phyloP scores from a whole-genome alignment of 2,113 vertebrate species.

The Pseudorasbora parva region DNA sequence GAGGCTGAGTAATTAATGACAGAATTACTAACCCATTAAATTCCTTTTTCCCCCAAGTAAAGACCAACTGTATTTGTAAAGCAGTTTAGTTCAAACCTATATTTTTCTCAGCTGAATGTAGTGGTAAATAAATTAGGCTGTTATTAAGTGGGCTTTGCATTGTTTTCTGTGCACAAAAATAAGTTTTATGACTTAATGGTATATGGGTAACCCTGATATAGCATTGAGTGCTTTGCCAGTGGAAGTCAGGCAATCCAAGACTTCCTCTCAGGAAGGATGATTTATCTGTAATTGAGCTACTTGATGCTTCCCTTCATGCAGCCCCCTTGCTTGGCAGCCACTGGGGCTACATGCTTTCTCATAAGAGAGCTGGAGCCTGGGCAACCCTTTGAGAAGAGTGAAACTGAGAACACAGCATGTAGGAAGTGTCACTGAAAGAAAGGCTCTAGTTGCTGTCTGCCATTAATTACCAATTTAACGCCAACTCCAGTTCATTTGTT shows the following conservation, averaged over 20 bases:
- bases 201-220: slow-evolving; percentile 34
- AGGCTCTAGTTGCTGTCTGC: slow-evolving; percentile 16
- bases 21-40: not conserved
- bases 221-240: slow-evolving; percentile 57
- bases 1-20: too few species aligned
- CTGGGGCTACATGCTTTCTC: slow-evolving; percentile 68
- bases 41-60: not conserved
- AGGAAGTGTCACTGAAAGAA: slow-evolving; percentile 66
- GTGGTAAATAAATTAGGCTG: not conserved
- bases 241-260: slow-evolving; percentile 45
- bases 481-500: not conserved
- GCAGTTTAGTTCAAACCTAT: not conserved
- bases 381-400: slow-evolving; percentile 71
- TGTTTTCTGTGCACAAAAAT: not conserved
- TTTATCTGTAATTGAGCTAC: slow-evolving; percentile 50
- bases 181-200: not conserved
- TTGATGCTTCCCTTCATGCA: slow-evolving; percentile 68
- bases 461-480: slow-evolving; percentile 34
- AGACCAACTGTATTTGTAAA: not conserved
- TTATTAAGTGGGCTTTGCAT: not conserved
- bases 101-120: not conserved
- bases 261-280: slow-evolving; percentile 38
- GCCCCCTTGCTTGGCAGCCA: slow-evolving; percentile 73
- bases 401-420: slow-evolving; percentile 69
- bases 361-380: slow-evolving; percentile 72